Percentiles rank a stretch among this genome's conserved stretches.
These are phyloP conservation scores for Eledona agricola DNA, from an alignment of 2,888 invertebrate species.

Conservation along the genomic window DNA sequence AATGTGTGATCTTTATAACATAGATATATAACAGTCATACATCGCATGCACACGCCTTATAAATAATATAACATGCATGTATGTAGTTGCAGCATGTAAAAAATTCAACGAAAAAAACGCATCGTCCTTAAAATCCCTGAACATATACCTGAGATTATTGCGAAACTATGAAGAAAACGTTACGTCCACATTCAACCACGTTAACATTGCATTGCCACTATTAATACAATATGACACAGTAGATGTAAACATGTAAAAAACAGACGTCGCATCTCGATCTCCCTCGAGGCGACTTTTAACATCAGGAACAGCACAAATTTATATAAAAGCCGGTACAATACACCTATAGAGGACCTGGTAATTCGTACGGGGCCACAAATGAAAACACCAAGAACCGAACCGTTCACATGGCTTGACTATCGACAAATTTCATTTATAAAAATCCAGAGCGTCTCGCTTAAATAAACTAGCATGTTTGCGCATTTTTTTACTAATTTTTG, in stretches of 20 bases:
- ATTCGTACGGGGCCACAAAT: conserved; percentile 19
- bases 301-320: conserved; percentile 38
- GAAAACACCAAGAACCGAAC: conserved; percentile 16
- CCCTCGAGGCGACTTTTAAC: conserved; percentile 6
- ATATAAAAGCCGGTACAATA: conserved; percentile 38
- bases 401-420: background rate
- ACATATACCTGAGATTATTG: conserved; percentile 52
- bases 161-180: conserved; percentile 40
- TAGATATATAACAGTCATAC: conserved; percentile 41
- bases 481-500: conserved; percentile 20
- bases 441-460: conserved; percentile 22
- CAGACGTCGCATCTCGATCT: conserved; percentile 12
- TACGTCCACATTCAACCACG: conserved; percentile 43
- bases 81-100: conserved; percentile 29
- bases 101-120: conserved; percentile 20
- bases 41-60: conserved; percentile 41
- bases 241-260: conserved; percentile 39
- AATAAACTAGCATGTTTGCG: no score
- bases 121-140: conserved; percentile 42
- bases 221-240: conserved; percentile 38
- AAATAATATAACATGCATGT: conserved; percentile 42
- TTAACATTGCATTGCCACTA: conserved; percentile 59
- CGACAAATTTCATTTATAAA: conserved; percentile 17
- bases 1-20: conserved; percentile 32
- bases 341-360: conserved; percentile 37